Evolutionary conservation across 2,113 vertebrate species (phyloP).

Genomic region (Poeciliopsis prolifica): DNA sequence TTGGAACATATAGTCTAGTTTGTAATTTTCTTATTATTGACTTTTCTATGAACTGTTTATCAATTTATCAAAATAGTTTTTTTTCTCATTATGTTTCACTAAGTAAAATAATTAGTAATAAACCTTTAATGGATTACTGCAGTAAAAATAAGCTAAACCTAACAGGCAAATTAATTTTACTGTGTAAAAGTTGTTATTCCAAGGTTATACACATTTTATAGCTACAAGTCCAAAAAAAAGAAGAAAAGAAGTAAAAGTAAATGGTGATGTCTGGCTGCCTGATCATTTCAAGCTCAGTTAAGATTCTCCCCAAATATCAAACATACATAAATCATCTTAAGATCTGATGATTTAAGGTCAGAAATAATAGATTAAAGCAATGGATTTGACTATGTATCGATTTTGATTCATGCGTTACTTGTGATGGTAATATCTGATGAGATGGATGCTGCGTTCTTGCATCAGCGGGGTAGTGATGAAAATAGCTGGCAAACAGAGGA

Average conservation of each 20-base stretch:
- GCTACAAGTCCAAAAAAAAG: not conserved
- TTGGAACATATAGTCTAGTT: not conserved
- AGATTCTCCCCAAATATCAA: slow-evolving; percentile 45
- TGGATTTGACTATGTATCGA: slow-evolving; percentile 43
- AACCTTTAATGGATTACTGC: no score
- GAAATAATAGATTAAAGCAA: slow-evolving; percentile 75
- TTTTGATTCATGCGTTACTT: slow-evolving; percentile 60
- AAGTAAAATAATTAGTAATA: not conserved
- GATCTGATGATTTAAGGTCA: slow-evolving; percentile 48
- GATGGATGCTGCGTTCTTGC: slow-evolving; percentile 57
- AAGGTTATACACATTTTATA: slow-evolving; percentile 43
- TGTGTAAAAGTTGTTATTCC: slow-evolving; percentile 8
- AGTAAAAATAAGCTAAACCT: not conserved
- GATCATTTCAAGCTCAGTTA: slow-evolving; percentile 23
- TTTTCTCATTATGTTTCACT: not conserved
- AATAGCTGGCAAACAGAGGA: slow-evolving; percentile 62
- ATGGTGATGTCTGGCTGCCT: slow-evolving; percentile 1
- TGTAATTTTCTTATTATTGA: not conserved
- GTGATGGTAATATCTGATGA: slow-evolving; percentile 60
- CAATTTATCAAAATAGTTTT: no score
- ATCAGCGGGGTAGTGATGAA: slow-evolving; percentile 70
- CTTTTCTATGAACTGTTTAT: not conserved
- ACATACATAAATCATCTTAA: slow-evolving; percentile 66
- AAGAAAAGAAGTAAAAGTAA: slow-evolving; percentile 13
- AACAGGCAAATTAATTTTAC: not conserved